phyloP scores from a whole-genome alignment of 2,113 vertebrate genomes.

The Upupa epops region DNA sequence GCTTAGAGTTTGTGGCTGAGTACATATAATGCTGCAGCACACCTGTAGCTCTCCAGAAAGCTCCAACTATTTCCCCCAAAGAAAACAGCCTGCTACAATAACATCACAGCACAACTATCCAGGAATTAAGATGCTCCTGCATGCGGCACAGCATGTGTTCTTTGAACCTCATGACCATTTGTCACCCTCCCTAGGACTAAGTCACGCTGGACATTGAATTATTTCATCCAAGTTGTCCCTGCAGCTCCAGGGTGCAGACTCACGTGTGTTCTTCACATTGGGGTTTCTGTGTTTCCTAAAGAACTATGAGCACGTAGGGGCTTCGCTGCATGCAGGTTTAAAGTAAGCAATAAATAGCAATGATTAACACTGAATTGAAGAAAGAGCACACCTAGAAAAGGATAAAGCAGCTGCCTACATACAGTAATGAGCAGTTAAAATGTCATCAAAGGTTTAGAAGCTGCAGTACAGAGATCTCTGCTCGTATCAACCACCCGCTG shows the following conservation, averaged over 20 bases:
- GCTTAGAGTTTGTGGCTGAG: not conserved
- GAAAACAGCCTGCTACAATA: not conserved
- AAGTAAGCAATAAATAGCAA: slow-evolving; percentile 67
- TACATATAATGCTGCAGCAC: not conserved
- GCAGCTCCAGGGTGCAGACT: not conserved
- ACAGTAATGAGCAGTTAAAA: slow-evolving; percentile 29
- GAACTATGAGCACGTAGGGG: not conserved
- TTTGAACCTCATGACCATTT: not conserved
- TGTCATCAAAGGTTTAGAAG: slow-evolving; percentile 25
- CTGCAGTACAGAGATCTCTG: slow-evolving; percentile 33
- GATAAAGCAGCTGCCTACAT: slow-evolving; percentile 15
- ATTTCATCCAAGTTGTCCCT: not conserved
- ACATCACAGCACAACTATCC: not conserved
- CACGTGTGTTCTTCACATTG: not conserved
- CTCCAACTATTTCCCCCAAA: slow-evolving; percentile 19
- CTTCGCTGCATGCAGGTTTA: not conserved
- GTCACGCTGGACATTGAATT: not conserved
- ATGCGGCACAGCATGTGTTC: not conserved
- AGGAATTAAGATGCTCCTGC: slow-evolving; percentile 10
- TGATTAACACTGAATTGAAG: slow-evolving; percentile 49
- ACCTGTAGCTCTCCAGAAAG: not conserved
- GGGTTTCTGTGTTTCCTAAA: not conserved
- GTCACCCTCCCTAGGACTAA: not conserved
- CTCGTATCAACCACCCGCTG: not conserved
- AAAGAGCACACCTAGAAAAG: not conserved